Base-by-base conservation (phyloP, 2,888 invertebrate genomes). In the Drosophila austrosaltans region DNA sequence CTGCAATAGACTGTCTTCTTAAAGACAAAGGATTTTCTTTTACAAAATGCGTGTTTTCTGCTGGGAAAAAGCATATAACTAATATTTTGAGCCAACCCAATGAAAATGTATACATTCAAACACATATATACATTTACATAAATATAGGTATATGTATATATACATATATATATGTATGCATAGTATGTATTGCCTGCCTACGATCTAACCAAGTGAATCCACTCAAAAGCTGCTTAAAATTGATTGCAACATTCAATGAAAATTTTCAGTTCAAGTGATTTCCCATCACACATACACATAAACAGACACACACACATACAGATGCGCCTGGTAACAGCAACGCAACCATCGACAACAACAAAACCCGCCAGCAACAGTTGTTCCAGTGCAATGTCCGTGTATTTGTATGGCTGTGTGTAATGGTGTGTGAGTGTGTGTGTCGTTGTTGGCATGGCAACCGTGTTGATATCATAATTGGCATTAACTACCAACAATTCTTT, bases 401-500 rank as follows among this genome's bases (percentile, higher is more conserved):
- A 39, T 5, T 44, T 57, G 36, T 40, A 30, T 12, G 42, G 16
- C 20, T 48, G 44, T 12, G 25, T 30, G 30, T 16, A 10, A 5
- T 30, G 3, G 30, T 30, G 30, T 30, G 30, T 30, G 5, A 30
- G 3, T 56, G 53, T 7, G 60, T 58, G 53, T 16, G n/a, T 2
- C 28, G 32, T 44, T 53, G 69, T 69, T 64, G 77, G 59, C 79
- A 77, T 79, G 40, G 72, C 78, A 79, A 84, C 84, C 79, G 69
- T 84, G 83, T 57, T 72, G 28, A 77, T 81, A 82, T 79, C 79
- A 84, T 84, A 84, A 84, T 82, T 82, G 77, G 72, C 79, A 79
- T 79, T 83, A 81, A 74, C 81, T 60, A 70, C 59, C 62, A 69
- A 65, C 72, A 60, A 42, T 73, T 75, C 65, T 65, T 76, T 63